Conservation (phyloP, 1,140 invertebrate species). For the Phortica variegata region DNA sequence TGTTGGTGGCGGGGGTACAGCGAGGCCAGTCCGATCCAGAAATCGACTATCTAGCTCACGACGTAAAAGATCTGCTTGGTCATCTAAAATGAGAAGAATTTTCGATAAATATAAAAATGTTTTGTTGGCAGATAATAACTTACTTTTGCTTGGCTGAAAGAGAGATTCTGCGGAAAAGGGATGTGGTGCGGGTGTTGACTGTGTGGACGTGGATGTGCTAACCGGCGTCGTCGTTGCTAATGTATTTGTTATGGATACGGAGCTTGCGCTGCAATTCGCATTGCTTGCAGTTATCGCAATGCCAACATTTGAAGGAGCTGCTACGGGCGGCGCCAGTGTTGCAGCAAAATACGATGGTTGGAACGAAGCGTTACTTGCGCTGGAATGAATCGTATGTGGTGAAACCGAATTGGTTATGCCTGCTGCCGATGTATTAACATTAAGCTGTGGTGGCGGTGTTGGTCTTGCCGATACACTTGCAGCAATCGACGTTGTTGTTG, state of each 20-base stretch:
- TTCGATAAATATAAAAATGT: background rate
- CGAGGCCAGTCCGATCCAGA: conserved; percentile 61
- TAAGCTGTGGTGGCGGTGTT: conserved; percentile 64
- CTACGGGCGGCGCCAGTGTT: conserved; percentile 58
- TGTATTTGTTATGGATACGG: conserved; percentile 12
- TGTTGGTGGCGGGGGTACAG: conserved; percentile 44
- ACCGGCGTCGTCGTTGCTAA: conserved; percentile 57
- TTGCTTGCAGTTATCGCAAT: conserved; percentile 9
- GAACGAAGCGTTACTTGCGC: conserved; percentile 14
- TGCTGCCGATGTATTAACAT: conserved; percentile 10
- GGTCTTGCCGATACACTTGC: conserved; percentile 69
- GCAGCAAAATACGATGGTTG: conserved; percentile 38
- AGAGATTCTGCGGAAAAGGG: conserved; percentile 85
- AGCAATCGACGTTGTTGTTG: conserved; percentile 58
- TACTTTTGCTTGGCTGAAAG: conserved; percentile 75
- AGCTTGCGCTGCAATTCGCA: conserved; percentile 19
- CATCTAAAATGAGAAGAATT: conserved; percentile 55
- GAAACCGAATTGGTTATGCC: conserved; percentile 31
- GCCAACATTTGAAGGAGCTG: conserved; percentile 34
- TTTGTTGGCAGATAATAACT: conserved; percentile 41
- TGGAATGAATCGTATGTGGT: conserved; percentile 30
- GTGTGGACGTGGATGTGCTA: conserved; percentile 36
- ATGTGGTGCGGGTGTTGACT: conserved; percentile 59
- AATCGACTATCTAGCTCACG: conserved; percentile 90
- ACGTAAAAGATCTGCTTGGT: conserved; percentile 81